Evolutionary conservation across 2,888 invertebrate genomes (phyloP), one percentile per base, ranked within the genome.

Genomic region (Odontocolon sp.): DNA sequence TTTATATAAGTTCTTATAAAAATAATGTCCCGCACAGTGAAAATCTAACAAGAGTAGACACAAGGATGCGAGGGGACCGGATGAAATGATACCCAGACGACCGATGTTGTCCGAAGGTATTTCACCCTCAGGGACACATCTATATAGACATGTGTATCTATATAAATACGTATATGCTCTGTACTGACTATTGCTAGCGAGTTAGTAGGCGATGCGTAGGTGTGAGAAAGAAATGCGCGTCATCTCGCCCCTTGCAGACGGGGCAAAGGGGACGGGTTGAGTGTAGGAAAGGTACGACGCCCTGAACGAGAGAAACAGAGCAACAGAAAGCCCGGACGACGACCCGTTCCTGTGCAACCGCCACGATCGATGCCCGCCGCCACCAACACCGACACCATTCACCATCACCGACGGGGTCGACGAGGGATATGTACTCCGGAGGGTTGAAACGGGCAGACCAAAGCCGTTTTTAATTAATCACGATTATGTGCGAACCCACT

Each of bases 401-500:
- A 42, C 68, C 33, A 54, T 63, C 31, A 47, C 63, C 26, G 56
- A 75, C 47, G 72, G 36, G 52, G 63, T 33, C 63, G 72, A 38
- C 36, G 16, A 45, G 33, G 72, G 72, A 64, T 77, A 68, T 59
- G 38, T 40, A 57, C 59, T 52, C n/a, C 38, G 59, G 70, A 72
- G 74, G 79, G 77, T 59, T 42, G 72, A 54, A 18, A 26, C 61
- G 52, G 54, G 47, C 71, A 67, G 75, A 57, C 76, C 78, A 76
- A 79, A 83, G 81, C 67, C 74, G 74, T 83, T 84, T 84, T 84
- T 83, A 84, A 84, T 84, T 82, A 84, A 82, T 84, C 75, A 78
- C 73, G 59, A 76, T 79, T 81, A 79, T 66, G 66, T 33, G 64
- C 69, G 50, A 77, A 63, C 16, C 31, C 63, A 23, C 47, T 16